Evolutionary conservation across 2,888 invertebrate species (phyloP), one percentile per base, ranked within the genome.

Genomic region (Cetonia aurata): DNA sequence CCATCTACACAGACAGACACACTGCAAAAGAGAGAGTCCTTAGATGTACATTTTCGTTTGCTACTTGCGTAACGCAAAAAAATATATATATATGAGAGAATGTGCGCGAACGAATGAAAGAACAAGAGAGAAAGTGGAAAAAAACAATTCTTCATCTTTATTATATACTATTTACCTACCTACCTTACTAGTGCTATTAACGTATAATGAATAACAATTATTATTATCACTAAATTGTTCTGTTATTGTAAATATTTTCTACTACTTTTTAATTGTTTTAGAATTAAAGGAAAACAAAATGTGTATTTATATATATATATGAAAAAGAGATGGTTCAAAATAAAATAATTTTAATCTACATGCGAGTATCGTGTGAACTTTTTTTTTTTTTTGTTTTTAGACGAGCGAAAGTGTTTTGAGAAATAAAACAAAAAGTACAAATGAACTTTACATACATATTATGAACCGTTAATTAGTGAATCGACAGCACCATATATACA

Each of bases 41-140:
- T 77, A 75, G 74, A 79, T 80, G 81, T 81, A 80, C 80, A 80
- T 81, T 81, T 80, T 80, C 79, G 79, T 80, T 79, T 80, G 78
- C 73, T 74, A 62, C 17, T 25, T 50, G 10, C 3, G 6, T 33
- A 33, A 44, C 15, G 48, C 48, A 50, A 13, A 48, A 71, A 67
- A 60, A 55, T n/a, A n/a, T n/a, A n/a, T n/a, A 33, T 71, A 57
- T 4, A 17, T 17, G 19, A 25, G 6, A 12, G n/a, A 37, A 8
- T 37, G 37, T 37, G 37, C 37, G 33, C 3, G 33, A 33, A 6
- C n/a, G 25, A 25, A 4, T 25, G 25, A 3, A 25, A 37, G 37
- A 37, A 8, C 6, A 8, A 37, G 8, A 37, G 37, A 37, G 37
- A 37, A 37, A 37, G 37, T 4, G 25, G 4, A 10, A 37, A 37